Conservation (phyloP, 2,113 vertebrate species). For the Zingel zingel region DNA sequence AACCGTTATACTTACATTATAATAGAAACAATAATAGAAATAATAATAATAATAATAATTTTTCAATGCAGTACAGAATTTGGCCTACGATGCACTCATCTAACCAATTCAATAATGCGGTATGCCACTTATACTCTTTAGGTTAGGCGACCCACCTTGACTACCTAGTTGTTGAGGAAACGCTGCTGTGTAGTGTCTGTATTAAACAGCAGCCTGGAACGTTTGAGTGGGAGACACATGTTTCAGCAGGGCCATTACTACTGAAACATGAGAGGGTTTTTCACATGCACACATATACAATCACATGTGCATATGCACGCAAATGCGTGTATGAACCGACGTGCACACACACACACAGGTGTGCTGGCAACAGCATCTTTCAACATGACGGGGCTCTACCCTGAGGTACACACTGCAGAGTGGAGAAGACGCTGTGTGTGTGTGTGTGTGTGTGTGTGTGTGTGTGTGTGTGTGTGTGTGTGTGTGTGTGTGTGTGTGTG, state of each 20-base stretch:
- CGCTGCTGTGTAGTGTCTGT: conserved; percentile 5
- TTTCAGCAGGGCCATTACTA: conserved; percentile 59
- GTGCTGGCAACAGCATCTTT: conserved; percentile 67
- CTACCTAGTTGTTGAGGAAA: conserved; percentile 3
- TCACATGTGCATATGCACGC: too few species aligned
- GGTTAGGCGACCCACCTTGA: not conserved
- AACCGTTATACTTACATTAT: not conserved
- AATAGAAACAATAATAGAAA: too few species aligned
- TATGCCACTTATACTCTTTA: not conserved
- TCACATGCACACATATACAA: conserved; percentile 3
- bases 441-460: conserved; percentile 4
- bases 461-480: conserved; percentile 1
- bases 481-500: conserved; percentile 1
- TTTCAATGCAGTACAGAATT: not conserved
- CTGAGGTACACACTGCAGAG: conserved; percentile 8
- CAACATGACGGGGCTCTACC: conserved; percentile 33
- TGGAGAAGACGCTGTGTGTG: not conserved
- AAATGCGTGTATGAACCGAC: conserved; percentile 6
- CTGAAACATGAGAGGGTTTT: conserved; percentile 68
- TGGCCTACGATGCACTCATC: not conserved
- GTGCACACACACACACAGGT: conserved; percentile 48
- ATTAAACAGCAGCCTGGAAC: conserved; percentile 38
- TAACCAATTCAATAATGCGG: not conserved
- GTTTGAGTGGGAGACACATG: conserved; percentile 41
- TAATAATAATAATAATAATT: not conserved